These are phyloP conservation scores for Diuraphis noxia DNA, from an alignment of 1,140 invertebrate species.

Conservation along the genomic window DNA sequence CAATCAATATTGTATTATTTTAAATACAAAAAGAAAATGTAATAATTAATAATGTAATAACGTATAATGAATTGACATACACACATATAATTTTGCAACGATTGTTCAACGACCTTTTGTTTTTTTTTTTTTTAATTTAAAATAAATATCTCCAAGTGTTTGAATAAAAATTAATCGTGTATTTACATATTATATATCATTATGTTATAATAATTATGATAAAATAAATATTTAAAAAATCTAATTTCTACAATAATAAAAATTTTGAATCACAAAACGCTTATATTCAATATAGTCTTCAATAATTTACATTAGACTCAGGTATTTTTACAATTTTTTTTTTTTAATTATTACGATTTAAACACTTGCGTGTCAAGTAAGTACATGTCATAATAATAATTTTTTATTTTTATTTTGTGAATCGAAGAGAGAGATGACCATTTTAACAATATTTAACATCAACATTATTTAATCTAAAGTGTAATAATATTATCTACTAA, in stretches of 20 bases:
- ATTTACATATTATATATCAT: constrained; percentile 32
- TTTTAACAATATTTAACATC: constrained; percentile 49
- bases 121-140: background rate
- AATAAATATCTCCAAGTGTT: constrained; percentile 30
- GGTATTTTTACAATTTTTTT: background rate
- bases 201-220: constrained; percentile 10
- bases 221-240: constrained; percentile 46
- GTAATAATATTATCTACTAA: constrained; percentile 35
- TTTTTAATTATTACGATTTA: background rate
- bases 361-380: background rate
- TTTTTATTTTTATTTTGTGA: constrained; percentile 1
- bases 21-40: background rate
- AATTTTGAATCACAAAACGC: constrained; percentile 48
- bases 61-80: constrained; percentile 12
- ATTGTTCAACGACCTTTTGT: background rate
- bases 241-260: constrained; percentile 46
- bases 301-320: constrained; percentile 8
- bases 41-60: constrained; percentile 1
- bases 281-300: constrained; percentile 46
- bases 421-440: constrained; percentile 43
- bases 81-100: constrained; percentile 14
- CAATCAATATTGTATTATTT: background rate
- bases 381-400: background rate
- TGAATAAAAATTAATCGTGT: constrained; percentile 37
- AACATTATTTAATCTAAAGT: constrained; percentile 36